A percentile compares a stretch with the other conserved stretches of the same genome.
Evolutionary conservation across 2,888 invertebrate genomes (phyloP).

Genomic region (Eubasilissa splendida): DNA sequence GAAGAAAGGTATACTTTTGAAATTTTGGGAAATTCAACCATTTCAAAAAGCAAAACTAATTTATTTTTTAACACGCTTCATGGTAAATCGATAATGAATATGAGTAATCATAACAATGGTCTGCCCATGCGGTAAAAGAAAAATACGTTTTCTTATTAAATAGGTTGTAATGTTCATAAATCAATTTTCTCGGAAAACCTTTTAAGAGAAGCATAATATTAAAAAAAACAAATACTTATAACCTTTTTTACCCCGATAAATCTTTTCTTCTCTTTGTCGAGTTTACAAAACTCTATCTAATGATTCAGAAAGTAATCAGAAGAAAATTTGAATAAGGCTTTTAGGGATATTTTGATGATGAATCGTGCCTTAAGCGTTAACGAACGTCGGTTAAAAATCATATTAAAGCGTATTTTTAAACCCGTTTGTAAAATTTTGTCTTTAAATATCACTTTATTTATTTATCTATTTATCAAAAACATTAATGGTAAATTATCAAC

Average conservation of each 20-base stretch:
- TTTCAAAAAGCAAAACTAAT: too few relatives aligned
- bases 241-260: slow-evolving; percentile 20
- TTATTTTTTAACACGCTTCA: too few relatives aligned
- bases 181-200: slow-evolving; percentile 13
- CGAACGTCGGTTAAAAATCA: background rate
- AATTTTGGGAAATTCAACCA: too few relatives aligned
- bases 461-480: too few relatives aligned
- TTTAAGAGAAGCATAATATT: slow-evolving; percentile 24
- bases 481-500: too few relatives aligned
- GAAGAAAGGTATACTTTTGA: too few relatives aligned
- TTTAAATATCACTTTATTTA: too few relatives aligned
- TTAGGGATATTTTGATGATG: slow-evolving; percentile 15
- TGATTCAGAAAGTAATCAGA: slow-evolving; percentile 42
- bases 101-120: too few relatives aligned
- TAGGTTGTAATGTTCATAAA: slow-evolving; percentile 18
- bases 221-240: slow-evolving; percentile 19
- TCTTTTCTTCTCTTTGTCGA: slow-evolving; percentile 24
- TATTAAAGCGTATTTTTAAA: too few relatives aligned
- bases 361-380: slow-evolving; percentile 20
- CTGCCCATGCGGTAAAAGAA: too few relatives aligned
- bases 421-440: too few relatives aligned
- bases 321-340: slow-evolving; percentile 22
- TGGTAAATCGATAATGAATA: too few relatives aligned
- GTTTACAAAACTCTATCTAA: slow-evolving; percentile 30
- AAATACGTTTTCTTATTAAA: slow-evolving; percentile 1